Base-by-base conservation (phyloP, 92 coral and sea anemone genomes). In the Zoanthus gigantus region DNA sequence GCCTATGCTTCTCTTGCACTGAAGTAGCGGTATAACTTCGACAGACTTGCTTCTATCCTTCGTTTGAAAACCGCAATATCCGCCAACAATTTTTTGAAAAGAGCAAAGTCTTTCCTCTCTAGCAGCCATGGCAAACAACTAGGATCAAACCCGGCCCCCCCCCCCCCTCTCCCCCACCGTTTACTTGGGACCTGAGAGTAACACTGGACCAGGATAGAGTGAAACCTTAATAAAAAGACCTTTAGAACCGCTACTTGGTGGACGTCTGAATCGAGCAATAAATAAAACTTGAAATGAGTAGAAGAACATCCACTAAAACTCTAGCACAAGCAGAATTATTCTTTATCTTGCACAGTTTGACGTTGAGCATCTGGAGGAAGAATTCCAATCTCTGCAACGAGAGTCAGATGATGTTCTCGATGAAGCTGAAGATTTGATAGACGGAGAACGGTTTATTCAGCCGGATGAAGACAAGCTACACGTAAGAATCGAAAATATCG, bases 51-150 rank as follows among this genome's bases (percentile, higher is more conserved):
- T 72, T 37, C 86, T 88, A 76, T 76, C 89, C 89, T 72, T 76
- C 31, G 89, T 57, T 86, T 86, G 89, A 86, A 86, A 86, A 86
- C 84, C 89, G 79, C 89, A 86, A 57, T 86, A 50, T 73, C 89
- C 89, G 77, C 84, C 84, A 65, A 77, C 75, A 67, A 74, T 85
- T 78, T 85, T 82, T 74, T 78, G 71, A 78, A 78, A 30, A 78
- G 71, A 78, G 83, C 83, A 78, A 78, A 34, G 71, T 57, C 3
- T 78, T 78, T 78, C 82, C 29, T 85, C 14, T n/a, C 61, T 77
- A 66, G 84, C 75, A 86, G 89, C 83, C 89, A 86, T 86, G 83
- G 63, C 89, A 60, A 86, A 86, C 83, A 53, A 76, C 75, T 75
- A 63, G 53, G 76, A 76, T 86, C 83, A 86, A 85, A 7, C n/a